Percentiles rank a stretch among this genome's conserved stretches.
Conservation (phyloP, 2,888 invertebrate species). For the Hypsopygia costalis region DNA sequence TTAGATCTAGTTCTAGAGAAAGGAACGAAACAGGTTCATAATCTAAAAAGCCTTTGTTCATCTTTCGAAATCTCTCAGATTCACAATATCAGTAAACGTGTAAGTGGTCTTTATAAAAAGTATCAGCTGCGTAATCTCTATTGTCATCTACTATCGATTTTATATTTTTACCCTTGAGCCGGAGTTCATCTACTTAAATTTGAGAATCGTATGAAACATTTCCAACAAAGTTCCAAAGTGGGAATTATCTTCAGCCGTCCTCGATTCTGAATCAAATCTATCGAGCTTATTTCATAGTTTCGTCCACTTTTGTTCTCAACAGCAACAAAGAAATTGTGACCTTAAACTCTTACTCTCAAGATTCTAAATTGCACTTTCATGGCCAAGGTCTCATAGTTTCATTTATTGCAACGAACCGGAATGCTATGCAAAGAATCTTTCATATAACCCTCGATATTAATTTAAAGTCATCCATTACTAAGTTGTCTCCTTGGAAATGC, state of each 20-base stretch:
- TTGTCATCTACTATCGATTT: slow-evolving; percentile 1
- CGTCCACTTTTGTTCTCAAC: not conserved
- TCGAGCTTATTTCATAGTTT: not conserved
- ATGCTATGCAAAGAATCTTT: slow-evolving; percentile 10
- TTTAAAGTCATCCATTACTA: slow-evolving; percentile 2
- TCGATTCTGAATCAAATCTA: not conserved
- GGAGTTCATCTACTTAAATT: not conserved
- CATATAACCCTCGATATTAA: slow-evolving; percentile 10
- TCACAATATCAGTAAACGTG: too few species aligned
- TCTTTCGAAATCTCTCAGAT: too few species aligned
- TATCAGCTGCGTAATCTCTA: too few species aligned
- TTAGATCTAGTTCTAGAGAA: too few species aligned
- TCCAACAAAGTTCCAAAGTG: not conserved
- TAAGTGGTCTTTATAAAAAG: too few species aligned
- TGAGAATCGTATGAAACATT: not conserved
- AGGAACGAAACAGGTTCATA: too few species aligned
- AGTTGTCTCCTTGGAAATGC: slow-evolving; percentile 6
- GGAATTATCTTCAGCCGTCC: not conserved
- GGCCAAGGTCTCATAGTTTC: slow-evolving; percentile 7
- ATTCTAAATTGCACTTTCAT: not conserved
- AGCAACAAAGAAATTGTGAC: not conserved
- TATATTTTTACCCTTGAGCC: slow-evolving; percentile 6
- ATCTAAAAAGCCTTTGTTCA: too few species aligned
- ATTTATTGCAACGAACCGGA: slow-evolving; percentile 7
- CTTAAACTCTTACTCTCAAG: not conserved